Base-by-base conservation (phyloP, 2,888 invertebrate genomes). In the Cabera pusaria region DNA sequence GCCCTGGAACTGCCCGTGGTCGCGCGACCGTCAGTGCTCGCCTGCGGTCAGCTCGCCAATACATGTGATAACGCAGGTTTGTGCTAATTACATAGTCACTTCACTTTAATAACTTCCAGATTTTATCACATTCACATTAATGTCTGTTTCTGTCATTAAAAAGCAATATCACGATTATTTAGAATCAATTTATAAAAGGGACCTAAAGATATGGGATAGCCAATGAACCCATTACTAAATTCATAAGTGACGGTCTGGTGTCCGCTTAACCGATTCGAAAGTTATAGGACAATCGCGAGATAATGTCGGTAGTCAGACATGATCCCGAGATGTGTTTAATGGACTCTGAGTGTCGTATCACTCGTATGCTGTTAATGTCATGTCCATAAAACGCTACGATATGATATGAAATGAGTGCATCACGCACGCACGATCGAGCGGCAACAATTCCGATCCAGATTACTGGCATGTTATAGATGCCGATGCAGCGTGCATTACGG, bases 1-100 rank as follows among this genome's bases (percentile, higher is more conserved):
- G 87, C 82, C 86, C 56, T 86, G 85, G 86, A 80, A 59, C 46
- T 88, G 87, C 49, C 85, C 85, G 58, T 88, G 88, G 87, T 85
- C 87, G 44, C 77, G 76, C 28, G 77, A 76, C 46, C 79, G 75
- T 33, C 80, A 72, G 65, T 69, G 69, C 34, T 71, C 77, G 49
- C 64, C 69, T 19, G 69, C 62, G 58, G 75, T 80, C 61, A 81
- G 75, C 53, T 71, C 72, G 39, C 77, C 83, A 39, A 62, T 78
- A 33, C 74, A 77, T 32, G 59, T 79, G 44, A 52, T 77, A 34
- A 48, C 70, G 33, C 74, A 85, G 86, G 88, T 88, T 70, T 59
- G 84, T 29, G 33, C 26, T 36, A 36, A 20, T 29, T 26, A 18
- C 10, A 11, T 11, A n/a, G n/a, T n/a, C 2, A 25, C 27, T 27